Conservation (phyloP, 2,888 invertebrate genomes). For the Glaucopsyche alexis region DNA sequence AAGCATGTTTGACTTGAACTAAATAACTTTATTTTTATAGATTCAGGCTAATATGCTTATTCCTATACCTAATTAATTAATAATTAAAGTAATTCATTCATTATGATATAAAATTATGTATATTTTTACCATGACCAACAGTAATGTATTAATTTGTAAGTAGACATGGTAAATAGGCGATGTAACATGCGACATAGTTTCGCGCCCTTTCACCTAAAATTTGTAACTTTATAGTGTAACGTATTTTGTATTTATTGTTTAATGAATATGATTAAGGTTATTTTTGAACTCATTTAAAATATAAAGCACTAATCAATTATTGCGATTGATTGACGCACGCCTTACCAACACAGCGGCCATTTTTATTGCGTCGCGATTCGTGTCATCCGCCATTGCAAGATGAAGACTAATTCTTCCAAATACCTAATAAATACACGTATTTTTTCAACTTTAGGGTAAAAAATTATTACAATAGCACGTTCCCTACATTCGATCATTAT, state of each 20-base stretch:
- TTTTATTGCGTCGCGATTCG: constrained; percentile 79
- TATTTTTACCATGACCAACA: constrained; percentile 21
- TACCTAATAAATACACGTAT: constrained; percentile 56
- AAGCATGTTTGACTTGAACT: constrained; percentile 20
- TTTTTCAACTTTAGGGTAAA: constrained; percentile 40
- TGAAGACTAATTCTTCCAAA: constrained; percentile 57
- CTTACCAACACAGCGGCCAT: constrained; percentile 79
- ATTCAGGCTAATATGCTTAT: background rate
- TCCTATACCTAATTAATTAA: background rate
- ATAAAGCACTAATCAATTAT: constrained; percentile 46
- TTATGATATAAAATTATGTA: background rate
- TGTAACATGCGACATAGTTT: constrained; percentile 59
- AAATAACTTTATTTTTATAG: constrained; percentile 23
- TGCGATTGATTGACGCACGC: constrained; percentile 71
- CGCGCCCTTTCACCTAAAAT: constrained; percentile 74
- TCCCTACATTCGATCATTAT: constrained; percentile 52
- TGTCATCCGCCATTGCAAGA: constrained; percentile 79
- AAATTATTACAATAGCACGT: constrained; percentile 59
- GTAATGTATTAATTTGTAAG: constrained; percentile 28
- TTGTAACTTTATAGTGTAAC: background rate
- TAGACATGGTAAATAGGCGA: constrained; percentile 36
- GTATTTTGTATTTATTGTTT: constrained; percentile 8
- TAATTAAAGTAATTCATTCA: background rate
- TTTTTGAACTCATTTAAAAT: constrained; percentile 9
- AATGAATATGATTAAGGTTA: background rate